Conservation (phyloP, 1,140 invertebrate species). For the Drosophila sturtevanti region DNA sequence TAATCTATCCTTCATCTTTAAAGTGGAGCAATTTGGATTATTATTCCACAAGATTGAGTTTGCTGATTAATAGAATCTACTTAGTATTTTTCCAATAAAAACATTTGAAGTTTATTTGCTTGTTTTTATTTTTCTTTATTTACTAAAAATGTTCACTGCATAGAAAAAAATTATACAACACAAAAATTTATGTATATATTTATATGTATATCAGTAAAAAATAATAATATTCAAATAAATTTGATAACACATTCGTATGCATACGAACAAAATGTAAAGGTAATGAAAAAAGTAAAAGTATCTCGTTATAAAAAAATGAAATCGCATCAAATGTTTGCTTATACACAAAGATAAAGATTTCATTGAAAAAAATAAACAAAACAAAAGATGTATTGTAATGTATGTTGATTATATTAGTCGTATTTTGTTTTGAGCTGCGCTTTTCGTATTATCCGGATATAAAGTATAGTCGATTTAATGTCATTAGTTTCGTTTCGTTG, state of each 20-base stretch:
- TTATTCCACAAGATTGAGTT: no score
- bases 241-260: conserved; percentile 72
- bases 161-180: conserved; percentile 75
- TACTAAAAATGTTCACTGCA: conserved; percentile 75
- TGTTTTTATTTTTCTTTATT: conserved; percentile 64
- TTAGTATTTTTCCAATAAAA: no score
- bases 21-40: no score
- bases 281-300: conserved; percentile 50
- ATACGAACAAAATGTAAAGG: conserved; percentile 67
- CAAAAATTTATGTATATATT: conserved; percentile 58
- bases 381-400: conserved; percentile 43
- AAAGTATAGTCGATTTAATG: conserved; percentile 58
- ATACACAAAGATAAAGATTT: conserved; percentile 1
- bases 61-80: not conserved
- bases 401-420: conserved; percentile 53
- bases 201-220: conserved; percentile 49
- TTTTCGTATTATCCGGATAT: conserved; percentile 75
- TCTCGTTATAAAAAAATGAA: conserved; percentile 42
- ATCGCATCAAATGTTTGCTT: conserved; percentile 17
- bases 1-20: no score
- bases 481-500: conserved; percentile 70
- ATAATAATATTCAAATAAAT: conserved; percentile 68
- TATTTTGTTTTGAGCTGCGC: conserved; percentile 60
- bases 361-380: conserved; percentile 31
- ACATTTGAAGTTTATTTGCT: conserved; percentile 1